These are phyloP conservation scores for Spodoptera frugiperda DNA, from an alignment of 1,140 invertebrate species.

Conservation along the genomic window DNA sequence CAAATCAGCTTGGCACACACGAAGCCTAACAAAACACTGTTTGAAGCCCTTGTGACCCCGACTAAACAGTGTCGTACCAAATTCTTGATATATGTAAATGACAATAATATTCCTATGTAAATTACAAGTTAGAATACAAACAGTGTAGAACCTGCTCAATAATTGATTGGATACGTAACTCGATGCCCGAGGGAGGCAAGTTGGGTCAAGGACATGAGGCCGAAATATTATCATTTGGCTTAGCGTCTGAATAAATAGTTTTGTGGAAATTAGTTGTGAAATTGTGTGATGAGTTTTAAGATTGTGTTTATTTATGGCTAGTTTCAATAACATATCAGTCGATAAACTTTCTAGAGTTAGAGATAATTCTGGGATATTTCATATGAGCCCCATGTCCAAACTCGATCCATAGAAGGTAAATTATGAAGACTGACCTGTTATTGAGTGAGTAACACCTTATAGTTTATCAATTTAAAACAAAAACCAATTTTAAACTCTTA, in stretches of 20 bases:
- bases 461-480: too few relatives aligned
- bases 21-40: neutral
- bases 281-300: neutral
- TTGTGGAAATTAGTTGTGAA: neutral
- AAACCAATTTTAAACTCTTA: too few relatives aligned
- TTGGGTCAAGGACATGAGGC: neutral
- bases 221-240: conserved; percentile 19
- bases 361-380: too few relatives aligned
- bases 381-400: too few relatives aligned
- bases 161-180: conserved; percentile 32
- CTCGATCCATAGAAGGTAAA: too few relatives aligned
- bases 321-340: too few relatives aligned
- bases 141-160: conserved; percentile 12
- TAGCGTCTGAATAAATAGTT: conserved; percentile 20
- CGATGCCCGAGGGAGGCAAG: neutral
- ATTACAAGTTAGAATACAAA: conserved; percentile 28
- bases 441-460: too few relatives aligned
- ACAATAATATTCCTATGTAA: conserved; percentile 28
- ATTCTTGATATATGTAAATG: conserved; percentile 17
- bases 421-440: too few relatives aligned
- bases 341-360: too few relatives aligned
- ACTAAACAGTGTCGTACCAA: conserved; percentile 5
- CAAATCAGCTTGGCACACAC: conserved; percentile 3
- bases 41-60: neutral
- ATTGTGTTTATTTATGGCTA: too few relatives aligned